These are phyloP conservation scores for Cathartes aura DNA, from an alignment of 2,113 vertebrate species.

Conservation along the genomic window DNA sequence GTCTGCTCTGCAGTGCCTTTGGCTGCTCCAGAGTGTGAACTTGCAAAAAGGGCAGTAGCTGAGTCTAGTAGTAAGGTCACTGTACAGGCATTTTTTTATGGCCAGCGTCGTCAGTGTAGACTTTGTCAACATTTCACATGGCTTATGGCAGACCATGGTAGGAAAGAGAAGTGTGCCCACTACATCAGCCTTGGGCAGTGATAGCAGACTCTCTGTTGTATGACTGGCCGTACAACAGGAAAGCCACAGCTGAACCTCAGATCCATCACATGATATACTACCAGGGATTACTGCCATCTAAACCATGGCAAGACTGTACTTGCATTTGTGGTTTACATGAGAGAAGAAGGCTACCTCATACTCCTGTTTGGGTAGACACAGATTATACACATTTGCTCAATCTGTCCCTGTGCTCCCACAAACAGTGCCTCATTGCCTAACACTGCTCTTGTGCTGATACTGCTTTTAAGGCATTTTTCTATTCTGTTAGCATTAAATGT, in stretches of 20 bases:
- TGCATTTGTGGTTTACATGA: background rate
- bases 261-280: background rate
- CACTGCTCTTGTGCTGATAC: background rate
- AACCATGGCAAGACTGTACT: background rate
- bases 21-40: background rate
- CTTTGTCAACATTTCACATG: background rate
- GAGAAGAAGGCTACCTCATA: background rate
- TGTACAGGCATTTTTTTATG: background rate
- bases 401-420: background rate
- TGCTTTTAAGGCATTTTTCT: background rate
- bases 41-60: background rate
- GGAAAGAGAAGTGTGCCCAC: fast-evolving
- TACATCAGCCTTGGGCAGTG: background rate
- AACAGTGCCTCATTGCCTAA: background rate
- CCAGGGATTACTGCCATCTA: background rate
- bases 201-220: background rate
- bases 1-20: background rate
- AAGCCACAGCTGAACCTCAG: background rate
- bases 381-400: background rate
- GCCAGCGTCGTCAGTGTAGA: background rate
- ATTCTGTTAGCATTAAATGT: background rate
- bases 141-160: background rate
- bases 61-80: background rate
- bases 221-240: background rate
- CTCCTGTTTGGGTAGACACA: background rate